Base-by-base conservation (phyloP, 2,888 invertebrate genomes). In the Drosophila barbarae region DNA sequence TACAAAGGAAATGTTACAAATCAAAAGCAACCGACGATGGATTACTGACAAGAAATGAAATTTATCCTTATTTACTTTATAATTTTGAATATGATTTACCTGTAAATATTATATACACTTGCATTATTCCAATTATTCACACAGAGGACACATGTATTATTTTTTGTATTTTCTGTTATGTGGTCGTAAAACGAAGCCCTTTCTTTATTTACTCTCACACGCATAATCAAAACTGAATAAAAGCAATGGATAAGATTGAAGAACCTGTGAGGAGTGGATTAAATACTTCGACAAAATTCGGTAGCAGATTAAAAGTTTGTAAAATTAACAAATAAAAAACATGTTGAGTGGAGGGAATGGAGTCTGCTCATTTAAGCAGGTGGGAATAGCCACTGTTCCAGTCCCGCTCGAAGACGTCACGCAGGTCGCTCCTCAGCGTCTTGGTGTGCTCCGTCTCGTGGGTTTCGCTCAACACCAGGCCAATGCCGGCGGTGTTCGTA, bases 401-500 rank as follows among this genome's bases (percentile, higher is more conserved):
- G 88, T 98, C 98, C 67, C 98, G 91, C 74, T 94, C 92, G 87
- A 98, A 98, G 13, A 98, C 92, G 2, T 92, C 92, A 75, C 94
- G 93, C 46, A 99, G 90, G 76, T 98, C 94, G 55, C 91, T 91
- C 32, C 96, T 90, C n/a, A 97, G 90, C 7, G 92, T 91, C 12
- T 88, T 91, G 3, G 90, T 86, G 28, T 38, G 35, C 5, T n/a
- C 67, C 81, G 92, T 91, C 1, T 68, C 50, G 21, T 73, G 58
- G 0, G 89, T 87, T 54, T 90, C 90, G 36, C 90, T 88, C 30
- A 93, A 87, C 0, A 96, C 92, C 56, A 97, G 91, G 1, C 95
- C 95, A 30, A 96, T 93, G 18, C 99, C 99, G 2, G 95, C 98
- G 0, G 99, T 99, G 78, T 93, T 91, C 0, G 92, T 93, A 89